These are phyloP conservation scores for Augochlorella aurata DNA, from an alignment of 2,888 invertebrate genomes.

Conservation along the genomic window DNA sequence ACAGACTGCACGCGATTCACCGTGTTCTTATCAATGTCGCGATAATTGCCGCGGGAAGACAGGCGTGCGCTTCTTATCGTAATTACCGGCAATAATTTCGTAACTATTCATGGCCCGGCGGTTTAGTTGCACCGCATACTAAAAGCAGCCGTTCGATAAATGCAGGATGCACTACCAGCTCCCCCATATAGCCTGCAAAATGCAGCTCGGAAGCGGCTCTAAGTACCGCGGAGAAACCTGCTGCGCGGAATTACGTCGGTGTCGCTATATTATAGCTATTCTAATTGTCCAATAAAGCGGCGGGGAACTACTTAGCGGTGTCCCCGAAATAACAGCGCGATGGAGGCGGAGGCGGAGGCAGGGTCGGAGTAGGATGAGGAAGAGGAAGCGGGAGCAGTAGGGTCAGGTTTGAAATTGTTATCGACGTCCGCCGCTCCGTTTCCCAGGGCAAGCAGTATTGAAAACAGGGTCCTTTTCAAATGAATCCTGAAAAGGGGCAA, in stretches of 20 bases:
- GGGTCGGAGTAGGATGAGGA: background rate
- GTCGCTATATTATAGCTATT: conserved; percentile 50
- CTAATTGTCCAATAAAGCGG: conserved; percentile 61
- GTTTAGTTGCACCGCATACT: conserved; percentile 53
- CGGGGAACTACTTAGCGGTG: conserved; percentile 17
- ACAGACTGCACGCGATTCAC: background rate
- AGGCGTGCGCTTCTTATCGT: conserved; percentile 50
- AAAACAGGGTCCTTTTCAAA: conserved; percentile 12
- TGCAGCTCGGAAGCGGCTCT: conserved; percentile 57
- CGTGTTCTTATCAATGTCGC: conserved; percentile 36
- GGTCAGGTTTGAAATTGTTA: background rate
- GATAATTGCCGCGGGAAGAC: conserved; percentile 49
- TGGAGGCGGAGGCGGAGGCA: background rate
- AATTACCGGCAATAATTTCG: conserved; percentile 60
- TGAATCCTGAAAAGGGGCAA: conserved; percentile 5
- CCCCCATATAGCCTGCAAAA: conserved; percentile 61
- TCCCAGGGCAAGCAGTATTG: background rate
- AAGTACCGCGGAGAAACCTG: conserved; percentile 56
- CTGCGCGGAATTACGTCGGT: conserved; percentile 57
- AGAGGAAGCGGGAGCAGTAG: background rate
- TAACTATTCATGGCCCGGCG: conserved; percentile 50
- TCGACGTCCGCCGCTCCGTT: background rate
- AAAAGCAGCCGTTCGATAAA: conserved; percentile 66
- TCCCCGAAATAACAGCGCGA: conserved; percentile 25
- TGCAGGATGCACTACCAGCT: conserved; percentile 58